These are phyloP conservation scores for Erythrolamprus reginae DNA, from an alignment of 2,113 vertebrate genomes.

Conservation along the genomic window DNA sequence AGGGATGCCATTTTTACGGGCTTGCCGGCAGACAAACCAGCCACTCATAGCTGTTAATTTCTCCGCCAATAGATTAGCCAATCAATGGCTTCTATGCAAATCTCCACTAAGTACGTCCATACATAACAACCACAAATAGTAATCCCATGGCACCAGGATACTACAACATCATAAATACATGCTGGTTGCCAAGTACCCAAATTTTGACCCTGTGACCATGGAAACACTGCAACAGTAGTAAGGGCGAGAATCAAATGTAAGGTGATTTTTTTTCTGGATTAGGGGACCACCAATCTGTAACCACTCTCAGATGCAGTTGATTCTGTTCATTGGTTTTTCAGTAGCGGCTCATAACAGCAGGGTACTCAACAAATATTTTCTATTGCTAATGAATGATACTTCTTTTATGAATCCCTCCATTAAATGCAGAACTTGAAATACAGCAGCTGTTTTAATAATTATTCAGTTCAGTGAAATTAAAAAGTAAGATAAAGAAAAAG, in stretches of 20 bases:
- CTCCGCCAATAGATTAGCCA: too few species aligned
- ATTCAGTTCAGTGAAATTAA: neutral
- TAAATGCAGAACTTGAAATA: conserved; percentile 16
- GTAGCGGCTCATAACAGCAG: conserved; percentile 19
- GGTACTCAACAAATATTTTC: conserved; percentile 4
- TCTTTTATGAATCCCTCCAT: conserved; percentile 15
- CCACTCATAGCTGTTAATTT: too few species aligned
- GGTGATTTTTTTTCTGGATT: conserved; percentile 18
- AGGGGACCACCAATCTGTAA: neutral
- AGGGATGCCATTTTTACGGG: too few species aligned
- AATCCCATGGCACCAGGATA: too few species aligned
- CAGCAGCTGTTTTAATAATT: neutral
- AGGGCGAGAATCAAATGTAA: neutral
- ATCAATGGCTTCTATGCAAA: too few species aligned
- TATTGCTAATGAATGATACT: conserved; percentile 12
- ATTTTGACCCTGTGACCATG: too few species aligned
- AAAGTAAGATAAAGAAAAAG: neutral
- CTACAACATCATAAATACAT: too few species aligned
- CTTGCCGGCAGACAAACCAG: too few species aligned
- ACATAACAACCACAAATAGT: too few species aligned
- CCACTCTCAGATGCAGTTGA: neutral
- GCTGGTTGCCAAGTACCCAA: too few species aligned
- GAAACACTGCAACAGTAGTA: neutral
- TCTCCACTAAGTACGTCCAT: too few species aligned
- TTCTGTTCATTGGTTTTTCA: neutral